These are phyloP conservation scores for Suncus etruscus DNA, from an alignment of 2,113 vertebrate genomes.

Conservation along the genomic window DNA sequence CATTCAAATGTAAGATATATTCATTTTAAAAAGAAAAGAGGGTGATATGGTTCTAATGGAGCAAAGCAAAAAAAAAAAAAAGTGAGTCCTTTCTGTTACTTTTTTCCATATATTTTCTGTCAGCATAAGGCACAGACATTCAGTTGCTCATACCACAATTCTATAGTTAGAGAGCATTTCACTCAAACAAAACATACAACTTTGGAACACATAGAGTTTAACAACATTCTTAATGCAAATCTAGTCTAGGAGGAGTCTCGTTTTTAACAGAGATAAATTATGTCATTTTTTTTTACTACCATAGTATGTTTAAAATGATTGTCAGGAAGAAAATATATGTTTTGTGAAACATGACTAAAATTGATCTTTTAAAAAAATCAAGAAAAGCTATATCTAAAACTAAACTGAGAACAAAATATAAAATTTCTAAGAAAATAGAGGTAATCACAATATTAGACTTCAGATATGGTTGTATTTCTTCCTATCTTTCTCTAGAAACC, in stretches of 20 bases:
- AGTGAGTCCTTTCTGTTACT: neutral
- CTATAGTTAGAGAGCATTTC: conserved; percentile 55
- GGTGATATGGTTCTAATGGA: neutral
- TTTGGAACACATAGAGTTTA: neutral
- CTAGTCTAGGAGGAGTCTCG: conserved; percentile 28
- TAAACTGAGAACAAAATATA: conserved; percentile 5
- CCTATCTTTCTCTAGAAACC: neutral
- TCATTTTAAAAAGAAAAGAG: neutral
- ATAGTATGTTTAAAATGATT: conserved; percentile 53
- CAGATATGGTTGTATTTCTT: neutral
- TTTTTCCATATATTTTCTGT: neutral
- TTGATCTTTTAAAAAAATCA: conserved; percentile 59
- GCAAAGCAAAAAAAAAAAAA: neutral
- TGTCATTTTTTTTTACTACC: conserved; percentile 37
- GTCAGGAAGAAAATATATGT: neutral
- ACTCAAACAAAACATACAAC: conserved; percentile 17
- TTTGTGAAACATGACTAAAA: conserved; percentile 8
- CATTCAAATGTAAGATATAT: neutral
- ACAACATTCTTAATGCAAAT: conserved; percentile 31
- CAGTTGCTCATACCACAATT: neutral
- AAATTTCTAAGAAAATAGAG: conserved; percentile 26
- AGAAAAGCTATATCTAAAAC: conserved; percentile 63
- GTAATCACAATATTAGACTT: neutral
- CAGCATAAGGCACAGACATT: neutral
- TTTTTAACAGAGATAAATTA: conserved; percentile 14